A percentile compares a stretch with the other conserved stretches of the same genome.
These are phyloP conservation scores for Caenorhabditis afra DNA, from an alignment of 2,888 invertebrate genomes.

Conservation along the genomic window DNA sequence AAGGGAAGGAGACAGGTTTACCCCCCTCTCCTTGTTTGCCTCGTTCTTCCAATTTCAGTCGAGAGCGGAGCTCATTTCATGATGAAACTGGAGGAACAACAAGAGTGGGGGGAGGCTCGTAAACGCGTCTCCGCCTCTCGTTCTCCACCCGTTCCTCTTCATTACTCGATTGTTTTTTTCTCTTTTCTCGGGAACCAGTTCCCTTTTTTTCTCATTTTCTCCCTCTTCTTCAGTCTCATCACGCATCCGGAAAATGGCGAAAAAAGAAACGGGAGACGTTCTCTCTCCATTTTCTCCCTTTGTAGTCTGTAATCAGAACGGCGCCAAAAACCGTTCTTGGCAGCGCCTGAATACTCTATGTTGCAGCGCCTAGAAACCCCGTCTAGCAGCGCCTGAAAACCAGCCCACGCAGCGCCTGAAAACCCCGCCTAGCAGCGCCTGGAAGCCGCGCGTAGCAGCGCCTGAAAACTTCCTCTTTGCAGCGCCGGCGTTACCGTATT, in stretches of 20 bases:
- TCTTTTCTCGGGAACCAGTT: constrained; percentile 6
- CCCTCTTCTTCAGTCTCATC: constrained; percentile 16
- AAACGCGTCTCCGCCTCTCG: constrained; percentile 26
- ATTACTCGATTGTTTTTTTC: constrained; percentile 3
- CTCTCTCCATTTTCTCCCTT: constrained; percentile 6
- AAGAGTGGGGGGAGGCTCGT: not conserved
- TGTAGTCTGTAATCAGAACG: not conserved
- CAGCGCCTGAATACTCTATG: not conserved
- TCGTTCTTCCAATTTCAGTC: not conserved
- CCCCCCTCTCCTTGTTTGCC: too few species aligned
- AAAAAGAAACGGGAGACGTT: not conserved
- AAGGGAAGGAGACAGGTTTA: too few species aligned
- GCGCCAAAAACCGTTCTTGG: not conserved
- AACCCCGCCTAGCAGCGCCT: not conserved
- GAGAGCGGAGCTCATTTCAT: not conserved
- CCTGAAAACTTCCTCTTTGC: not conserved
- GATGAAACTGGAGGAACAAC: constrained; percentile 36
- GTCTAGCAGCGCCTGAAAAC: not conserved
- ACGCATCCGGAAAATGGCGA: constrained; percentile 4
- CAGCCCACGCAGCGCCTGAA: not conserved
- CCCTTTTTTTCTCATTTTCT: constrained; percentile 23
- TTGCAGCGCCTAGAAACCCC: not conserved
- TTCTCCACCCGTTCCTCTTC: not conserved
- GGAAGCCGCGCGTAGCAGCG: too few species aligned
- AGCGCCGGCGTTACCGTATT: not conserved